Percentiles rank a stretch among this genome's conserved stretches.
phyloP scores from a whole-genome alignment of 2,113 vertebrate species.

The Haemorhous mexicanus region DNA sequence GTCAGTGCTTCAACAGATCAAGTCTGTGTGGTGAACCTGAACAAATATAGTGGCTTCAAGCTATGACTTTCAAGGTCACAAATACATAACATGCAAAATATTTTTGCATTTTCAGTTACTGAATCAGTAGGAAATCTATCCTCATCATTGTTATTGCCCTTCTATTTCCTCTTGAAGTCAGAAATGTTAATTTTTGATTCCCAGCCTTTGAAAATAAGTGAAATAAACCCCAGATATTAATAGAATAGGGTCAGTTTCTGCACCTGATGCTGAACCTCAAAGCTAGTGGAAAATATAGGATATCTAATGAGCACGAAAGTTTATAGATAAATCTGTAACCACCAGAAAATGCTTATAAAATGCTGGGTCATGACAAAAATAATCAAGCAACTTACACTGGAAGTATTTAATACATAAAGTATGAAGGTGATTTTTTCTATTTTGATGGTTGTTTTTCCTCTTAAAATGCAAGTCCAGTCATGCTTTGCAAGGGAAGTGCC shows the following conservation, averaged over 20 bases:
- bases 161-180: background rate
- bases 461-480: background rate
- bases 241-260: background rate
- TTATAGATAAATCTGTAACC: background rate
- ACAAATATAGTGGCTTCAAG: background rate
- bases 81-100: background rate
- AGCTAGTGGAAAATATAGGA: background rate
- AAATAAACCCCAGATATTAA: background rate
- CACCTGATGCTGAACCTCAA: background rate
- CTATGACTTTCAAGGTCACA: conserved; percentile 1
- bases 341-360: background rate
- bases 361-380: background rate
- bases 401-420: background rate
- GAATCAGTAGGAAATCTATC: background rate
- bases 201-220: background rate
- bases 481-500: background rate
- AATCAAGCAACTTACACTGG: background rate
- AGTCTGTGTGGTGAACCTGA: conserved; percentile 19
- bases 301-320: background rate
- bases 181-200: background rate
- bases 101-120: background rate
- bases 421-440: fast-evolving
- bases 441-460: background rate
- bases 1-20: conserved; percentile 19
- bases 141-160: background rate